Evolutionary conservation across 2,797 vertebrate genomes (phyloP), one percentile per base, ranked within the genome.

Genomic region (Malacoctenus gilli): DNA sequence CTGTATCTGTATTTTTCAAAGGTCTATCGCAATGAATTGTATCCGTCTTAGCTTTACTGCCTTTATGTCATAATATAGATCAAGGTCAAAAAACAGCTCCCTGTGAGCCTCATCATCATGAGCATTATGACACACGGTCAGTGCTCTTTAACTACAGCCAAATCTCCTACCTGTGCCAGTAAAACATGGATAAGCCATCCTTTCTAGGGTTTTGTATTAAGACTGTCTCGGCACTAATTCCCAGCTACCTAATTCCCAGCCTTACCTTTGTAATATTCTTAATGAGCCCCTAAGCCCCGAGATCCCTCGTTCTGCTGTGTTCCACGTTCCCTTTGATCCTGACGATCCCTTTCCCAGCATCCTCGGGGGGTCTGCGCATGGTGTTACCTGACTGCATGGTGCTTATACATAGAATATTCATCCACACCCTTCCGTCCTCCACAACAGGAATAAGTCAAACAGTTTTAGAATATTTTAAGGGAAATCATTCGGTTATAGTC

Each of bases 181-280:
- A 60, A 83, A 83, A 85, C 84, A 84, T 77, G 82, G 41, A 50
- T 83, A 80, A 87, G 75, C 83, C 77, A 61, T 73, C 74, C 63
- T 85, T 86, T 82, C 76, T 84, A 77, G 71, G 84, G 72, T 85
- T 85, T 88, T 85, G 79, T 85, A 89, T 86, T 86, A 89, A 83
- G 77, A 75, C 77, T 71, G 84, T 74, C 76, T 90, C 82, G 72
- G 72, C 57, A 61, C 67, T 89, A 91, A 91, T 87, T 87, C 88
- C 87, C 83, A 83, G 82, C 72, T 85, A 84, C 61, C 79, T 89
- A 85, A 90, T 89, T 89, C 89, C 86, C 79, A 86, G 84, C 53
- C 83, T 88, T 77, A 90, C 85, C 87, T 89, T 88, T 75, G 81
- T 91, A 90, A 89, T 90, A 83, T 87, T 89, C 72, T 76, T 91